These are phyloP conservation scores for Sebastes taczanowskii DNA, from an alignment of 2,797 vertebrate genomes.

Conservation along the genomic window DNA sequence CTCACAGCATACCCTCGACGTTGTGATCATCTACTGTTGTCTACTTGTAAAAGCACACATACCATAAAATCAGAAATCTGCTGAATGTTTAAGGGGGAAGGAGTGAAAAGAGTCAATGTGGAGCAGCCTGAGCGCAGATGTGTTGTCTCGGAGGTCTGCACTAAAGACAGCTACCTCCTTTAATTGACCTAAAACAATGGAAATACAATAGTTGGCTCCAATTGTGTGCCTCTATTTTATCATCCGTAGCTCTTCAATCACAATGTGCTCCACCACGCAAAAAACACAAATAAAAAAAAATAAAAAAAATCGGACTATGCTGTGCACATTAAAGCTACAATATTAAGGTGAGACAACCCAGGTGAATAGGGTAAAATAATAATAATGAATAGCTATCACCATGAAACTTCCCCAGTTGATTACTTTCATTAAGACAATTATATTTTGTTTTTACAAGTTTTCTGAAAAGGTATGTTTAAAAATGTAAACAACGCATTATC, in stretches of 20 bases:
- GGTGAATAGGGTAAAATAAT: no score
- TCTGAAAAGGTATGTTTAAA: no score
- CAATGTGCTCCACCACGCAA: not conserved
- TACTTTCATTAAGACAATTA: no score
- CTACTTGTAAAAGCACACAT: not conserved
- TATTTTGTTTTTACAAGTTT: no score
- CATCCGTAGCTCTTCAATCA: not conserved
- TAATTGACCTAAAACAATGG: slow-evolving; percentile 20
- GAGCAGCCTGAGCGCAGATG: slow-evolving; percentile 11
- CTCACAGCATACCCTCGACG: not conserved
- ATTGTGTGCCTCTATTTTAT: not conserved
- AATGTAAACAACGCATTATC: no score
- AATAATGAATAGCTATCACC: no score
- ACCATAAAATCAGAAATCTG: not conserved
- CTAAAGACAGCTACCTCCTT: slow-evolving; percentile 12
- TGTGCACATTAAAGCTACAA: not conserved
- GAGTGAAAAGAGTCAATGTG: not conserved
- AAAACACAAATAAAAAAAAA: no score
- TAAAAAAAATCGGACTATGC: rapidly evolving
- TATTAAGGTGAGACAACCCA: no score
- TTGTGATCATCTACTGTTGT: not conserved
- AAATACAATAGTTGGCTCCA: slow-evolving; percentile 4
- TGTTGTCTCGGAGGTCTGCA: not conserved
- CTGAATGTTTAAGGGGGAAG: not conserved
- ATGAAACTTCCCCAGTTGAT: no score